A percentile compares a stretch with the other conserved stretches of the same genome.
These are phyloP conservation scores for Andrena cerasifolii DNA, from an alignment of 1,140 invertebrate genomes.

Conservation along the genomic window DNA sequence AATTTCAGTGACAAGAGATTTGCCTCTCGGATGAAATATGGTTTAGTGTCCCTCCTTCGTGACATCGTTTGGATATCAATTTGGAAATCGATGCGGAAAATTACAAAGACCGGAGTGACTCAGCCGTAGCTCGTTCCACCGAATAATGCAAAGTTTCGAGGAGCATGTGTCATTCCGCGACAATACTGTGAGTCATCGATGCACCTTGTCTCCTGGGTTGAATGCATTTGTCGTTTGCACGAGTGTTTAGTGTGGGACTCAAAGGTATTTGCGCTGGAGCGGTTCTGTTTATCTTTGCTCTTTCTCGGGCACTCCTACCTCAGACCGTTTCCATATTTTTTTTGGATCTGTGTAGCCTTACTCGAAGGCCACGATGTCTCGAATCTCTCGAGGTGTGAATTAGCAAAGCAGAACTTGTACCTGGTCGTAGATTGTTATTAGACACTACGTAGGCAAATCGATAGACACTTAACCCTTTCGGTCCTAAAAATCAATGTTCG, in stretches of 20 bases:
- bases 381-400: constrained; percentile 14
- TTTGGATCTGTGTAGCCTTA: background rate
- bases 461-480: constrained; percentile 22
- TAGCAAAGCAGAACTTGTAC: constrained; percentile 41
- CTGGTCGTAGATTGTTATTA: constrained; percentile 55
- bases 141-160: background rate
- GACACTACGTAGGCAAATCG: constrained; percentile 32
- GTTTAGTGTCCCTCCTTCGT: too few species aligned
- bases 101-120: background rate
- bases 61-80: too few species aligned
- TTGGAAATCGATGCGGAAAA: too few species aligned
- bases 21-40: too few species aligned
- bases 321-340: background rate
- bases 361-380: background rate
- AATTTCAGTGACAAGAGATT: too few species aligned
- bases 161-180: background rate
- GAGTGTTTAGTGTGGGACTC: background rate
- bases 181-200: background rate
- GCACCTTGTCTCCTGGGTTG: background rate
- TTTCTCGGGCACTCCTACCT: background rate
- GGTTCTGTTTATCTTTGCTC: constrained; percentile 8
- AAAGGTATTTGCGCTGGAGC: background rate
- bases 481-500: background rate
- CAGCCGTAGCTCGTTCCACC: background rate
- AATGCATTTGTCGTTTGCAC: background rate